A percentile compares a stretch with the other conserved stretches of the same genome.
Conservation (phyloP, 1,140 invertebrate genomes). For the Drosophila repleta region DNA sequence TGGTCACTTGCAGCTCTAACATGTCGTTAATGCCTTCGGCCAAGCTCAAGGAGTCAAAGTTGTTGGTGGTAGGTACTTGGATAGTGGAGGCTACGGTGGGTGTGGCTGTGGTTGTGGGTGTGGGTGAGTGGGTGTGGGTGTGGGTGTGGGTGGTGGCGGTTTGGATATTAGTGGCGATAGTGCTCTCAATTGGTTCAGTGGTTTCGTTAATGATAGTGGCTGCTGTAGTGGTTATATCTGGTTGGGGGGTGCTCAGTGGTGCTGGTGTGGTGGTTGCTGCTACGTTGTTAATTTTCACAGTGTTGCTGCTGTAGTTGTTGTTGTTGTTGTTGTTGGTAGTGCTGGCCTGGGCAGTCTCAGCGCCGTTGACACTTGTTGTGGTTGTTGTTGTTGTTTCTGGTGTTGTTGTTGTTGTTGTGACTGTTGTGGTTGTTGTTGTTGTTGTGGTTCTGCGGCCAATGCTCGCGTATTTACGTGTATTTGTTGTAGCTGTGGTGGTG, state of each 20-base stretch:
- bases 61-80: conserved; percentile 36
- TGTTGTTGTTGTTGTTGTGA: conserved; percentile 69
- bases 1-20: conserved; percentile 36
- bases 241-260: conserved; percentile 60
- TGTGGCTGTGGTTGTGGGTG: conserved; percentile 66
- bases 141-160: conserved; percentile 80
- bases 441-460: conserved; percentile 76
- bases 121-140: conserved; percentile 57
- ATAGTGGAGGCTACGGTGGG: conserved; percentile 47
- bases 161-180: conserved; percentile 80
- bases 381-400: conserved; percentile 61
- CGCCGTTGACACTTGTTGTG: conserved; percentile 62
- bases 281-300: conserved; percentile 62
- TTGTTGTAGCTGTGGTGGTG: conserved; percentile 53
- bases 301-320: conserved; percentile 53
- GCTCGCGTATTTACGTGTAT: conserved; percentile 77
- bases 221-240: conserved; percentile 40
- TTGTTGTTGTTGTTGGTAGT: conserved; percentile 50
- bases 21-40: conserved; percentile 34
- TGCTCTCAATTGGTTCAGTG: conserved; percentile 81
- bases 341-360: conserved; percentile 68
- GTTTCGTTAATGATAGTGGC: conserved; percentile 62
- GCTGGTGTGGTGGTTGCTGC: conserved; percentile 46
- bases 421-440: conserved; percentile 62
- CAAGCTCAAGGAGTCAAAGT: conserved; percentile 41